These are phyloP conservation scores for Aptenodytes forsteri DNA, from an alignment of 2,113 vertebrate species.

Conservation along the genomic window DNA sequence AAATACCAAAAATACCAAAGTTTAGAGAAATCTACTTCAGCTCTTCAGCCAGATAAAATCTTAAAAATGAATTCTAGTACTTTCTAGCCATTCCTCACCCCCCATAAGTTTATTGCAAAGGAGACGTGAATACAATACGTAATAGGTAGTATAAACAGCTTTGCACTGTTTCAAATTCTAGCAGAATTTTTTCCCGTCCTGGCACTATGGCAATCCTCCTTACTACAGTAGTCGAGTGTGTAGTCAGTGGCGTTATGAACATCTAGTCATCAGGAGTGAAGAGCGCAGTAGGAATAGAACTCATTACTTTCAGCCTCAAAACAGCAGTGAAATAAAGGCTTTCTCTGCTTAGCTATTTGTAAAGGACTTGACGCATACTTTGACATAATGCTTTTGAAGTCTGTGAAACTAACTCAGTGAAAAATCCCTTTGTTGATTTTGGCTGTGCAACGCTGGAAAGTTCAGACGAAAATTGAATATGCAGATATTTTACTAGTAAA, in stretches of 20 bases:
- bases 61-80: neutral
- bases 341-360: neutral
- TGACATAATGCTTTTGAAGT: neutral
- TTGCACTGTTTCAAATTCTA: neutral
- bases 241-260: neutral
- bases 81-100: neutral
- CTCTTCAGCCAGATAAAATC: neutral
- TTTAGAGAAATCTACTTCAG: neutral
- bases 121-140: accelerated
- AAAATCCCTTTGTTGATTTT: neutral
- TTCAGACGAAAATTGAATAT: conserved; percentile 13
- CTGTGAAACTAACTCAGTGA: neutral
- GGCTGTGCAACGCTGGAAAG: neutral
- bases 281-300: neutral
- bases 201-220: neutral
- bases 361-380: neutral
- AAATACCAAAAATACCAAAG: neutral
- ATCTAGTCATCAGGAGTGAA: neutral
- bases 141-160: neutral
- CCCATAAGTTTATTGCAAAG: neutral
- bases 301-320: neutral
- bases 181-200: neutral
- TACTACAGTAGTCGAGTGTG: neutral
- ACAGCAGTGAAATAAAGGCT: neutral
- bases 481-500: neutral